A percentile compares a stretch with the other conserved stretches of the same genome.
These are phyloP conservation scores for Morpho achilles DNA, from an alignment of 2,888 invertebrate genomes.

Conservation along the genomic window DNA sequence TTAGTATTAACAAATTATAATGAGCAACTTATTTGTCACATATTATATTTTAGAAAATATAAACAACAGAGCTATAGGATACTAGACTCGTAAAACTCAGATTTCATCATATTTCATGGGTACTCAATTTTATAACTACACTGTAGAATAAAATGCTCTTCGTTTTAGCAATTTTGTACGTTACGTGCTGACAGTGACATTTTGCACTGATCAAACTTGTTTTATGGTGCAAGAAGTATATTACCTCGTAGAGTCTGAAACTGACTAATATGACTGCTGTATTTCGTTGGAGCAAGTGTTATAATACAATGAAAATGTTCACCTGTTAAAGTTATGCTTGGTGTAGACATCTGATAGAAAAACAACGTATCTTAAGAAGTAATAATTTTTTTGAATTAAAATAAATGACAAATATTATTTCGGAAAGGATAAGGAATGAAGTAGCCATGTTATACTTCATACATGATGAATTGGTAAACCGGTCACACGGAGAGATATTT, in stretches of 20 bases:
- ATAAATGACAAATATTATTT: no score
- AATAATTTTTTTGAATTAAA: no score
- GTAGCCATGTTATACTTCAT: no score
- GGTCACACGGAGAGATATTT: no score
- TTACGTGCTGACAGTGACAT: slow-evolving; percentile 24
- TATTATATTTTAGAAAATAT: no score
- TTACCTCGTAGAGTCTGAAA: slow-evolving; percentile 15
- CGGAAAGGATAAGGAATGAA: no score
- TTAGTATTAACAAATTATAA: no score
- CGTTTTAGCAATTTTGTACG: slow-evolving; percentile 23
- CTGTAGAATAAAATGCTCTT: slow-evolving; percentile 11
- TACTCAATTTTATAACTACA: slow-evolving; percentile 10
- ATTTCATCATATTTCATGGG: background rate
- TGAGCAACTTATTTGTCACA: no score
- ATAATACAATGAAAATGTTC: slow-evolving; percentile 10
- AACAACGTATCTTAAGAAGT: background rate
- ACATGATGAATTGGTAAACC: no score
- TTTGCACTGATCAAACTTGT: slow-evolving; percentile 36
- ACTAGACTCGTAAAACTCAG: slow-evolving; percentile 8
- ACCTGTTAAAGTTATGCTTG: slow-evolving; percentile 7
- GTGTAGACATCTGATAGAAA: background rate
- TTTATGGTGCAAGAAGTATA: slow-evolving; percentile 41
- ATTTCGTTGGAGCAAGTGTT: slow-evolving; percentile 15
- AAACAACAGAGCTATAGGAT: background rate
- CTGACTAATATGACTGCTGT: slow-evolving; percentile 6